phyloP scores from a whole-genome alignment of 2,113 vertebrate genomes.

The Chaetorhynchus papuensis region DNA sequence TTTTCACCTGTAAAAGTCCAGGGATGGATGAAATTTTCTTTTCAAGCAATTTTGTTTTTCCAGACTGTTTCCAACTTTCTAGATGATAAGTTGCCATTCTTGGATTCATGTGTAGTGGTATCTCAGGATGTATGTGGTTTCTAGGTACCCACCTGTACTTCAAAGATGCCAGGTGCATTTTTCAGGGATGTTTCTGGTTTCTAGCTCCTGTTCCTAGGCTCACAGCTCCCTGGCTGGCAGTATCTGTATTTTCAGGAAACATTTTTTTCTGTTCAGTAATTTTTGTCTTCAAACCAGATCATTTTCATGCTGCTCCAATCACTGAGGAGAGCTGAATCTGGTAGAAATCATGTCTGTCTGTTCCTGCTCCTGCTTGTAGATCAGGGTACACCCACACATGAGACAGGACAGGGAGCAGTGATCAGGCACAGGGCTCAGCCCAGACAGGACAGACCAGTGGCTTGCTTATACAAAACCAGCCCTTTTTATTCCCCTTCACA shows the following conservation, averaged over 20 bases:
- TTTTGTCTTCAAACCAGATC: not conserved
- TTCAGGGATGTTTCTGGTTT: not conserved
- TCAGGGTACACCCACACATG: not conserved
- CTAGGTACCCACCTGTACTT: not conserved
- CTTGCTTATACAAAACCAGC: not conserved
- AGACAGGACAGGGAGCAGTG: not conserved
- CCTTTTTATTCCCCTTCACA: not conserved
- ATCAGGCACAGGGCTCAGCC: not conserved
- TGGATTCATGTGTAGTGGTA: not conserved
- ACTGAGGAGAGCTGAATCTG: not conserved
- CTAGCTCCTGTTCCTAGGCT: not conserved
- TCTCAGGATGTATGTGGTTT: not conserved
- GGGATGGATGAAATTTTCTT: not conserved
- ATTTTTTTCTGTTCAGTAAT: not conserved
- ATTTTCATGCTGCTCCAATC: not conserved
- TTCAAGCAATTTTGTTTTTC: not conserved
- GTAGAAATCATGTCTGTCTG: not conserved
- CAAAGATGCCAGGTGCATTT: not conserved
- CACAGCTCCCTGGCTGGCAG: not conserved
- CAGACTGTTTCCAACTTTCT: not conserved
- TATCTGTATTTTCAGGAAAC: not conserved
- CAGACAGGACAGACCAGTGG: not conserved
- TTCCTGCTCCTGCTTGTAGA: not conserved
- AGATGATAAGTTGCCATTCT: not conserved
- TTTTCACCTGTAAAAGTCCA: not conserved